Evolutionary conservation across 2,888 invertebrate species (phyloP), one percentile per base, ranked within the genome.

Genomic region (Cheilosia vernalis): DNA sequence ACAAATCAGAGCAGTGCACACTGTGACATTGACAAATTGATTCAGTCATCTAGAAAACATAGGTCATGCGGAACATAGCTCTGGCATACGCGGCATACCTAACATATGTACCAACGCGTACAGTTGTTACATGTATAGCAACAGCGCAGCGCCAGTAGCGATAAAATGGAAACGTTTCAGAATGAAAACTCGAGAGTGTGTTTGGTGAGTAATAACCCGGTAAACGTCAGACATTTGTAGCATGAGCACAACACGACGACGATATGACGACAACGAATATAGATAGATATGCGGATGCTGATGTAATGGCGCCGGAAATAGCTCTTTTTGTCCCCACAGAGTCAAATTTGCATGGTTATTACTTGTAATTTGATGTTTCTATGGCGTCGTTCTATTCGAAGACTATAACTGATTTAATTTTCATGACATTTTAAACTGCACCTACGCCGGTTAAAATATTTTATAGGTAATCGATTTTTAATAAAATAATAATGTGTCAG

Each of bases 11-110:
- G 55, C 73, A 66, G 76, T 66, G 60, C 61, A 53, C 74, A 44
- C 40, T 74, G 55, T 74, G 80, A 74, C 80, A 80, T 74, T 74
- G 80, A 80, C 80, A 80, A 80, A 80, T 74, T 80, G 74, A 80
- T 74, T 80, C 55, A 74, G 61, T 80, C 67, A 67, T 21, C 73
- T 72, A 37, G 44, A 63, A 44, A 55, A 21, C 73, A 55, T 73
- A 61, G 72, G 73, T 73, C 73, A 63, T 60, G 51, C 60, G 17
- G 27, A 49, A 33, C 24, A 53, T 21, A 40, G 51, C 17, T 5
- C 27, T 27, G 27, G 6, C 27, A 27, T 27, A 27, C 6, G 5
- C 6, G 5, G n/a, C n/a, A n/a, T n/a, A n/a, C n/a, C n/a, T n/a
- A n/a, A n/a, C n/a, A n/a, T 27, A 27, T 27, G 4, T 24, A n/a